phyloP scores from a whole-genome alignment of 37 sponge, comb jelly and placozoan genomes.

The Mnemiopsis leidyi region DNA sequence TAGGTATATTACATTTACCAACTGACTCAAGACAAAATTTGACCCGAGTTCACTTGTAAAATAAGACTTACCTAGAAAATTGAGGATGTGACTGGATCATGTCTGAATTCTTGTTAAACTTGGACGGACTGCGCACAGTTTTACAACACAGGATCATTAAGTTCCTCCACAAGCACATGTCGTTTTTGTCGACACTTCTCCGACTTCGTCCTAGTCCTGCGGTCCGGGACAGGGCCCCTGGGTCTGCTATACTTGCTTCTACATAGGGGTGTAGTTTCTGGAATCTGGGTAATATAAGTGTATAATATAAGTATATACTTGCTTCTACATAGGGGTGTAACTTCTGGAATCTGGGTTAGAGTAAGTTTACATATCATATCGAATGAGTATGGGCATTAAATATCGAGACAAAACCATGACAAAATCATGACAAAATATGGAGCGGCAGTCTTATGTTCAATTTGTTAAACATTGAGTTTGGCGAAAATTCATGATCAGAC shows the following conservation, averaged over 20 bases:
- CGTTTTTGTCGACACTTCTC: neutral
- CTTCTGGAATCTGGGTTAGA: slow-evolving; percentile 24
- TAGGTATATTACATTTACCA: too few species aligned
- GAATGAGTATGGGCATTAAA: too few species aligned
- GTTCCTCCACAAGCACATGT: slow-evolving; percentile 39
- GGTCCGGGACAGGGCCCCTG: neutral
- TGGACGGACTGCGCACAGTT: slow-evolving; percentile 1
- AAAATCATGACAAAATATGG: too few species aligned
- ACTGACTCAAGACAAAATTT: too few species aligned
- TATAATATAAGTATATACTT: too few species aligned
- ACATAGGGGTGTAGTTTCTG: slow-evolving; percentile 5
- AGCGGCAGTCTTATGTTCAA: too few species aligned
- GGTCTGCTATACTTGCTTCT: slow-evolving; percentile 14
- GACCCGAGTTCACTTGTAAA: too few species aligned
- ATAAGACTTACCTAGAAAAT: neutral
- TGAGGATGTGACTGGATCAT: neutral
- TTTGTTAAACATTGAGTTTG: neutral
- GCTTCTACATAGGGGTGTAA: slow-evolving; percentile 7
- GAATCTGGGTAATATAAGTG: neutral
- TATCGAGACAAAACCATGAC: too few species aligned
- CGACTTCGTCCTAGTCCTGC: neutral
- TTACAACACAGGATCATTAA: slow-evolving; percentile 37
- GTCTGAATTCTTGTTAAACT: slow-evolving; percentile 25
- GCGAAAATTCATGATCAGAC: too few species aligned
- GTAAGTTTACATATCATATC: too few species aligned